A percentile compares a stretch with the other conserved stretches of the same genome.
phyloP scores from a whole-genome alignment of 2,113 vertebrate species.

The Dicaeum eximium region DNA sequence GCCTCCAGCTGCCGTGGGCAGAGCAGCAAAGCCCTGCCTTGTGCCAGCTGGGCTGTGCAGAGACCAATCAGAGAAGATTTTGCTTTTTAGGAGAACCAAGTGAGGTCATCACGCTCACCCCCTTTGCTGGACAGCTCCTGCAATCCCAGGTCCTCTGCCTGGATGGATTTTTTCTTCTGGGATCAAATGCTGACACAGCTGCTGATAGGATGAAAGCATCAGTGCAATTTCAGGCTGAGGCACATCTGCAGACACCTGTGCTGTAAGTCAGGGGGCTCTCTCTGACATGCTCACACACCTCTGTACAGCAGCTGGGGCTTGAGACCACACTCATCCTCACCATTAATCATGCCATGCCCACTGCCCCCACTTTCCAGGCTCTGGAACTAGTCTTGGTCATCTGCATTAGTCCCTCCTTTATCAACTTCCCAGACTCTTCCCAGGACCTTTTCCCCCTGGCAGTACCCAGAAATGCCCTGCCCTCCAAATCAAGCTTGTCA shows the following conservation, averaged over 20 bases:
- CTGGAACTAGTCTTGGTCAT: neutral
- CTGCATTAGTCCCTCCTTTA: neutral
- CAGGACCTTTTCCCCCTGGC: neutral
- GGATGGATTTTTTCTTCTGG: neutral
- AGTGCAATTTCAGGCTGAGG: neutral
- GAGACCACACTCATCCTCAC: neutral
- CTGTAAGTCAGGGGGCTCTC: neutral
- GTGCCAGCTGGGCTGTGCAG: neutral
- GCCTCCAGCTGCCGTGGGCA: neutral
- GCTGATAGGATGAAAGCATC: neutral
- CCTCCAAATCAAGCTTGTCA: neutral
- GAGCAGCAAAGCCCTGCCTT: neutral
- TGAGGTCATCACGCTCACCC: too few species aligned
- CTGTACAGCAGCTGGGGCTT: rapidly evolving
- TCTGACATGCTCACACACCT: neutral
- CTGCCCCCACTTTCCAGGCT: neutral
- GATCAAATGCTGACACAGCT: neutral
- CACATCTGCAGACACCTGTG: neutral
- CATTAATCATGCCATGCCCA: neutral
- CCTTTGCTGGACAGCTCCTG: neutral
- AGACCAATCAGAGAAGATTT: neutral
- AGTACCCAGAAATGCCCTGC: neutral
- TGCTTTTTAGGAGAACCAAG: neutral
- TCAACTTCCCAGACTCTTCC: neutral
- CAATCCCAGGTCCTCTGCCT: rapidly evolving